Evolutionary conservation across 2,797 vertebrate species (phyloP), one percentile per base, ranked within the genome.

Genomic region (Botia almorhae): DNA sequence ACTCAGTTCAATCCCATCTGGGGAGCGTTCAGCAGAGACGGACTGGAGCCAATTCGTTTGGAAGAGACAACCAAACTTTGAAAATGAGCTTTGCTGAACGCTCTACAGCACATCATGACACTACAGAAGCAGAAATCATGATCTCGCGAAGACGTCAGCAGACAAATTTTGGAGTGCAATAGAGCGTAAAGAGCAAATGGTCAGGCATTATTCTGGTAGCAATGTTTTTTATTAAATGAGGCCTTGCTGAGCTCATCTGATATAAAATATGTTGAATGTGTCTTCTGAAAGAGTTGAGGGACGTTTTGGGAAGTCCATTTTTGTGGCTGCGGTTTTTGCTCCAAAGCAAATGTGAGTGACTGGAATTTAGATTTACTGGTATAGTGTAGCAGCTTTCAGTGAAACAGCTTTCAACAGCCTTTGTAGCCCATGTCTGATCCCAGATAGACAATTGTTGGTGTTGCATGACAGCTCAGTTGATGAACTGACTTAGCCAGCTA

Each of bases 61-160:
- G 17, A 69, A 78, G n/a, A 72, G 48, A 79, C 58, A 80, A 74
- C 51, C 70, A 67, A 58, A 65, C 16, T 46, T 46, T 46, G 43
- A 26, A 74, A 68, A 80, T 74, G 70, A 67, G 63, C 23, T 74
- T 73, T 58, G 51, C 33, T 80, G 53, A 56, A 74, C 0, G 51
- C 78, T 80, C 51, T 53, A 46, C 70, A 74, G 78, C 63, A 60
- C 70, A 74, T 80, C 63, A 50, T 58, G 61, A 50, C 51, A 74
- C 70, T 50, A 60, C 78, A 74, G 69, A 68, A 53, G 50, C 63
- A 58, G 51, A 50, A 80, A 80, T 80, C 78, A 58, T 74, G 78
- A 80, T 74, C 63, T 33, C 5, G 78, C 74, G 51, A 74, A 67
- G 61, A 80, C 26, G 51, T 80, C 70, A 74, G 36, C 7, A 58